Percentiles rank a stretch among this genome's conserved stretches.
Conservation (phyloP, 92 coral and sea anemone genomes). For the Porites divaricata region DNA sequence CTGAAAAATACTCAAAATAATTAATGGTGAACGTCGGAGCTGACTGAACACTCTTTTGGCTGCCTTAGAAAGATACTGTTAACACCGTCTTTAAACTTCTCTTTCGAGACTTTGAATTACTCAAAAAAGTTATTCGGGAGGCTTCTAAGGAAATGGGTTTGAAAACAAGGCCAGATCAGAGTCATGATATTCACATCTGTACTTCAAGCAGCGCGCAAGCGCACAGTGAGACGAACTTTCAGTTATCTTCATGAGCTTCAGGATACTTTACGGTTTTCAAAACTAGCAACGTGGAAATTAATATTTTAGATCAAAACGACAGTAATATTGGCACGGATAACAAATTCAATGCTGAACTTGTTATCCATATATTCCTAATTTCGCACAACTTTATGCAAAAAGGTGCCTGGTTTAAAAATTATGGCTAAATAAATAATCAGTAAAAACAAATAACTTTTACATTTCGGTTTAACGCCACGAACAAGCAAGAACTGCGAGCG, state of each 20-base stretch:
- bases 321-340: not conserved
- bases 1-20: not conserved
- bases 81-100: no score
- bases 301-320: not conserved
- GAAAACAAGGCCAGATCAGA: not conserved
- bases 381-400: constrained; percentile 5
- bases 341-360: no score
- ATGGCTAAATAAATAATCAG: constrained; percentile 42
- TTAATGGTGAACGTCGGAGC: not conserved
- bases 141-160: constrained; percentile 4
- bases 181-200: no score
- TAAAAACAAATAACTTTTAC: constrained; percentile 43
- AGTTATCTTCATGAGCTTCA: not conserved
- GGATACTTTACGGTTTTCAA: not conserved
- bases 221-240: not conserved
- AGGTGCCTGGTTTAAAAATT: constrained; percentile 39
- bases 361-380: no score
- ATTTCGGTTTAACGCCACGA: constrained; percentile 36
- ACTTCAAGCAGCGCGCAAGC: not conserved
- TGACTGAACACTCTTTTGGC: not conserved
- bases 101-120: not conserved
- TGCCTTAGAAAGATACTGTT: no score
- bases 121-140: not conserved
- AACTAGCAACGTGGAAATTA: not conserved
- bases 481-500: constrained; percentile 17